Base-by-base conservation (phyloP, 2,113 vertebrate genomes). In the Ictidomys tridecemlineatus region DNA sequence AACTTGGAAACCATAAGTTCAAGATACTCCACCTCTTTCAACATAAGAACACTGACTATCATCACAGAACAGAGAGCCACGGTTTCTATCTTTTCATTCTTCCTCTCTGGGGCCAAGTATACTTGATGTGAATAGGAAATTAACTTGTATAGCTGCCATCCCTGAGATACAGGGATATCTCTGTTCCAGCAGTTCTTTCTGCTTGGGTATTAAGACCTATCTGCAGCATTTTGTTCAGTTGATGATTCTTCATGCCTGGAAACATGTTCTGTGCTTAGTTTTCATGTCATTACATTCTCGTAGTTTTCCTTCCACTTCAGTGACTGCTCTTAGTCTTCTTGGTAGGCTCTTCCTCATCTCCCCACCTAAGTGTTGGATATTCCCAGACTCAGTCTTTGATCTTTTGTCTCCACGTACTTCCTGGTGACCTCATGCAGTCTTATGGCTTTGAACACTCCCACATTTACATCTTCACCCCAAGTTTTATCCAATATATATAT, bases 201-300 rank as follows among this genome's bases (percentile, higher is more conserved):
- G 1, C 34, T 48, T 85, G 48, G 58, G 11, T 34, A 32, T 83
- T 42, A 45, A 5, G 77, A 79, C 30, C 5, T 42, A 10, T n/a
- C 73, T 53, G 45, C 12, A 67, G 56, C 24, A 56, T 69, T 76
- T 63, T 76, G 58, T 26, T 34, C 32, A 58, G 7, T 2, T 53
- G 51, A 45, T 67, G 34, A 65, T 37, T 85, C 93, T 93, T 5
- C 53, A 72, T 20, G 94, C 28, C 45, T 95, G 45, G 45, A 89
- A 95, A 88, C 48, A 42, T 30, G 39, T 72, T 70, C 69, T 78
- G 20, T 85, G 87, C 53, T 95, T 91, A 77, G 20, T 53, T 67
- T 90, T 14, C 45, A 17, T 18, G 70, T 82, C 14, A 28, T 17
- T 51, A 37, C 26, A 30, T 86, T 86, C 39, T 78, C 28, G 9